A percentile compares a stretch with the other conserved stretches of the same genome.
These are phyloP conservation scores for Pelobates cultripes DNA, from an alignment of 2,797 vertebrate genomes.

Conservation along the genomic window DNA sequence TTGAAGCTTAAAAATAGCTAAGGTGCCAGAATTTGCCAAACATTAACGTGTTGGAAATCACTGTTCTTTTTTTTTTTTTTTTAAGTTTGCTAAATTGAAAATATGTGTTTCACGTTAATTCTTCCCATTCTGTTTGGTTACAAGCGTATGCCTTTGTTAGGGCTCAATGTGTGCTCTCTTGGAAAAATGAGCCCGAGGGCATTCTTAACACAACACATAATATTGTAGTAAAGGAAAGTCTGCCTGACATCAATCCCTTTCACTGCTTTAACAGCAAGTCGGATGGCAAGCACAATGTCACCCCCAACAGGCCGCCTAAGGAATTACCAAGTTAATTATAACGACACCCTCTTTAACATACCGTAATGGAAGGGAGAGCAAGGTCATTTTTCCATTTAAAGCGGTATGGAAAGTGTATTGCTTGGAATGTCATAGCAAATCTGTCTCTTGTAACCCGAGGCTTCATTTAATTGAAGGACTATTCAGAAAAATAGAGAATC, in stretches of 20 bases:
- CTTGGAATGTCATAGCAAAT: too few species aligned
- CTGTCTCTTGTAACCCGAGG: too few species aligned
- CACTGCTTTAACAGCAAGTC: background rate
- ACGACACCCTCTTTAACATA: too few species aligned
- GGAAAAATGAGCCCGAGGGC: conserved; percentile 31
- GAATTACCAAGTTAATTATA: background rate
- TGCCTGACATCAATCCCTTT: conserved; percentile 14
- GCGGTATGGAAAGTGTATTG: too few species aligned
- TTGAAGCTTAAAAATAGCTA: too few species aligned
- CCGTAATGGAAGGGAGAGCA: too few species aligned
- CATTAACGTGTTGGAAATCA: too few species aligned
- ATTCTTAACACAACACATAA: conserved; percentile 44
- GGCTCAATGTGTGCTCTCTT: conserved; percentile 18
- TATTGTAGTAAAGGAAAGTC: conserved; percentile 30
- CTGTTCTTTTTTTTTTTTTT: too few species aligned
- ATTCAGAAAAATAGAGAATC: too few species aligned
- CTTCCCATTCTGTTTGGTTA: conserved; percentile 11
- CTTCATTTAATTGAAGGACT: too few species aligned
- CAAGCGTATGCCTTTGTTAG: conserved; percentile 43
- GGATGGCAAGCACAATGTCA: conserved; percentile 7
- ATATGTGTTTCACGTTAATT: conserved; percentile 12
- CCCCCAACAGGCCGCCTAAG: conserved; percentile 19
- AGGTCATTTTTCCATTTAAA: too few species aligned
- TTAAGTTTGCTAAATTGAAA: background rate
- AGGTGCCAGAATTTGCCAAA: too few species aligned